phyloP scores from a whole-genome alignment of 2,113 vertebrate genomes.

The Poecile atricapillus region DNA sequence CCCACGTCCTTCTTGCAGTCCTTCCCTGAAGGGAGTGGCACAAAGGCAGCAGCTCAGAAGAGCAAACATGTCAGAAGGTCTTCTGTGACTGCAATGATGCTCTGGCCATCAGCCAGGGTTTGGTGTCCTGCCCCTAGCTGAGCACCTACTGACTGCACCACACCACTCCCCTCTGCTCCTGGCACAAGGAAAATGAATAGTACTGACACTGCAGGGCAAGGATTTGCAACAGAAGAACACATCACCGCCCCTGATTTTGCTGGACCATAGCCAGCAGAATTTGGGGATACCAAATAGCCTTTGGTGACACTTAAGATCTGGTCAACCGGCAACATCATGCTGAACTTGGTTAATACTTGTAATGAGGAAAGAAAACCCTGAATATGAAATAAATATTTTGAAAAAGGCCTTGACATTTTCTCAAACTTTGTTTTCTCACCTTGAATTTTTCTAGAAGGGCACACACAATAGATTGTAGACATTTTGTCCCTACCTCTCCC shows the following conservation, averaged over 20 bases:
- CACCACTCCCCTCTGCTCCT: accelerated
- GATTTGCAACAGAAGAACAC: not conserved
- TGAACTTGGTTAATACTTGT: not conserved
- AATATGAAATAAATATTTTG: not conserved
- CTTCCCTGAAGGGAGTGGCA: not conserved
- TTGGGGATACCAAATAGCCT: not conserved
- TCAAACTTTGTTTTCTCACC: not conserved
- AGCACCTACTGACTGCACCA: not conserved
- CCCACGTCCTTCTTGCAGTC: not conserved
- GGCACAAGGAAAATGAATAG: not conserved
- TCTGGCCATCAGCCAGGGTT: not conserved
- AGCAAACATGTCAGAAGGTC: not conserved
- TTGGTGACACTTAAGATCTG: not conserved
- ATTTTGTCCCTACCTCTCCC: not conserved
- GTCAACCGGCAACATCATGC: not conserved
- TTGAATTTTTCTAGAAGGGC: not conserved
- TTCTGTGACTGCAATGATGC: not conserved
- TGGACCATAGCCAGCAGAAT: not conserved
- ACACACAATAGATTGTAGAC: not conserved
- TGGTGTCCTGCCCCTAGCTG: not conserved
- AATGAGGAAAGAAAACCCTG: not conserved
- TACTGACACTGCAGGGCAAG: not conserved
- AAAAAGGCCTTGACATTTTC: not conserved
- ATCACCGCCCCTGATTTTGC: not conserved
- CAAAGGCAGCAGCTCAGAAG: not conserved